Percentiles rank a stretch among this genome's conserved stretches.
Evolutionary conservation across 2,888 invertebrate species (phyloP).

Genomic region (Acanthosoma haemorrhoidale): DNA sequence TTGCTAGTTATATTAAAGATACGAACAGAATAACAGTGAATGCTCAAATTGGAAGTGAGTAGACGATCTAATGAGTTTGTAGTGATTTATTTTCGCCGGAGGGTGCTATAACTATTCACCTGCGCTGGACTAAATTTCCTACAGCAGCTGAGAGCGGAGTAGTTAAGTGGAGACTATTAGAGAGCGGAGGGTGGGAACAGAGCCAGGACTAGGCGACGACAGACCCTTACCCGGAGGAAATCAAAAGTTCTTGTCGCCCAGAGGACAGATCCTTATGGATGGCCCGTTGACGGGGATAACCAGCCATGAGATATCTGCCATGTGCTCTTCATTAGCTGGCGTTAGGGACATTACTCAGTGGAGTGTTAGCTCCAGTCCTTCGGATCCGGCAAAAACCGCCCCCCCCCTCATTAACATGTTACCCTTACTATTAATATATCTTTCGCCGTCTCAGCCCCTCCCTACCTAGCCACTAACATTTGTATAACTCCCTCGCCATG

Average conservation of each 20-base stretch:
- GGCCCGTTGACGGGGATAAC: not conserved
- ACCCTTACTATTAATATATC: not conserved
- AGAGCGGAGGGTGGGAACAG: too few species aligned
- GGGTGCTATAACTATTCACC: too few species aligned
- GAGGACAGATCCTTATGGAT: not conserved
- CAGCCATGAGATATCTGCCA: not conserved
- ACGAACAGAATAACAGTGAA: too few species aligned
- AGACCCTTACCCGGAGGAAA: not conserved
- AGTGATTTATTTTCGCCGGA: too few species aligned
- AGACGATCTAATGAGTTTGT: too few species aligned
- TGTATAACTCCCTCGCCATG: not conserved
- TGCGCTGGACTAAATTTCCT: too few species aligned
- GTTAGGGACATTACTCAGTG: not conserved
- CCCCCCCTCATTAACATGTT: slow-evolving; percentile 4
- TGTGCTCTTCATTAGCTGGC: not conserved
- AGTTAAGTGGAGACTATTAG: too few species aligned
- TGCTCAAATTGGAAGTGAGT: too few species aligned
- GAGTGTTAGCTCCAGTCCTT: not conserved
- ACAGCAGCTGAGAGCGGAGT: too few species aligned
- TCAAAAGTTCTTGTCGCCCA: not conserved
- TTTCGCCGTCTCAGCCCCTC: not conserved
- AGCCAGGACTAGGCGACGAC: too few species aligned
- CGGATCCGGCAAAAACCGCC: not conserved
- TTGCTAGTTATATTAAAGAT: too few species aligned
- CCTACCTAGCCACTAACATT: not conserved